phyloP scores from a whole-genome alignment of 2,888 invertebrate species.

The Drosophila ezoana region DNA sequence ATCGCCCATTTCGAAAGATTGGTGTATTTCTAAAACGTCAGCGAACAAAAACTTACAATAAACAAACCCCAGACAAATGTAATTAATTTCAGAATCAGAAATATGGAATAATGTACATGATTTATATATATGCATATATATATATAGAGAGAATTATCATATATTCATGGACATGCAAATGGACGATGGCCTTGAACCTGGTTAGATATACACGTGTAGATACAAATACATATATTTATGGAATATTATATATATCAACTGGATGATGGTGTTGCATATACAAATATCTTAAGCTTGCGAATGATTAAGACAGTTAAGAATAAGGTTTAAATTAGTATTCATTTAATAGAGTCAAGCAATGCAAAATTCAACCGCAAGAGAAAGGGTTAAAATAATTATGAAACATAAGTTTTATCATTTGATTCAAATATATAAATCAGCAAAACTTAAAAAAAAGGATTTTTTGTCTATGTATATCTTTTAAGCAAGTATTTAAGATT shows the following conservation, averaged over 20 bases:
- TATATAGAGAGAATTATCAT: conserved; percentile 6
- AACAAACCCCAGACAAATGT: conserved; percentile 36
- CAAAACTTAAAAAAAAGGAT: no score
- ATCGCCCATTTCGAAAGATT: conserved; percentile 70
- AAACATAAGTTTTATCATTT: no score
- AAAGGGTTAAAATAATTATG: no score
- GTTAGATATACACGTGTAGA: not conserved
- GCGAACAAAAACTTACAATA: conserved; percentile 31
- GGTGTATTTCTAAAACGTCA: conserved; percentile 78
- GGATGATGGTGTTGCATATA: not conserved
- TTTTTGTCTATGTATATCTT: no score
- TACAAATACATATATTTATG: not conserved
- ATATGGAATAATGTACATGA: conserved; percentile 50
- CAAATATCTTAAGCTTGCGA: not conserved
- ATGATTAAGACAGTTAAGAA: not conserved
- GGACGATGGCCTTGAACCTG: conserved; percentile 22
- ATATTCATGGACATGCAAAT: conserved; percentile 41
- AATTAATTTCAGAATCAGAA: conserved; percentile 22
- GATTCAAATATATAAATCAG: no score
- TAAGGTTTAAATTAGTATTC: not conserved
- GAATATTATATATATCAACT: not conserved
- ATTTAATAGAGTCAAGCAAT: not conserved
- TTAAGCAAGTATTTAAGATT: no score
- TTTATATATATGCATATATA: conserved; percentile 2
- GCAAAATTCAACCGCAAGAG: no score